Conservation (phyloP, 2,113 vertebrate genomes). For the Rhombomys opimus region DNA sequence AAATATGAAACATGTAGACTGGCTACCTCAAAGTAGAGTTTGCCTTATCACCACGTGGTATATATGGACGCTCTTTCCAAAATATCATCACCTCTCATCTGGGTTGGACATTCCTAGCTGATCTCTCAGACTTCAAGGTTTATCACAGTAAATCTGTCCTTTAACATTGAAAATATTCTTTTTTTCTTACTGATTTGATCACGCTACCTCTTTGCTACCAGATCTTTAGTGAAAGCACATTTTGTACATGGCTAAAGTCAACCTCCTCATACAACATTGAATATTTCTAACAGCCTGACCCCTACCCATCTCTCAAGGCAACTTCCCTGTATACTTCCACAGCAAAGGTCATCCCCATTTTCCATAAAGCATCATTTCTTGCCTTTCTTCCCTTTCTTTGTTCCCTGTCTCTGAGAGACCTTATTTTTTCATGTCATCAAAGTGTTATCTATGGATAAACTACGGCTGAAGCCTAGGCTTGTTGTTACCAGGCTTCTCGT, state of each 20-base stretch:
- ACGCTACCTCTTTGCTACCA: background rate
- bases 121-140: background rate
- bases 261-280: background rate
- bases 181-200: background rate
- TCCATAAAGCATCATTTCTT: too few relatives aligned
- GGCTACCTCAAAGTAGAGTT: background rate
- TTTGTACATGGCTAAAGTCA: conserved; percentile 1
- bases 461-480: background rate
- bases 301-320: background rate
- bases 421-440: background rate
- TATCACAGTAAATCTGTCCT: background rate
- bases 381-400: background rate
- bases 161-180: background rate
- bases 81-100: background rate
- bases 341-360: background rate
- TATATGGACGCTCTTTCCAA: fast-evolving
- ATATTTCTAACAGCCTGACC: background rate
- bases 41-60: background rate
- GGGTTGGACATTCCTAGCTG: background rate
- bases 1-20: background rate
- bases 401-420: background rate
- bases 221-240: background rate
- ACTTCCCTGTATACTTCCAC: background rate
- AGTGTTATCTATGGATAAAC: background rate
- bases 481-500: too few relatives aligned